Conservation (phyloP, 1,140 invertebrate genomes). For the Andrena cerasifolii region DNA sequence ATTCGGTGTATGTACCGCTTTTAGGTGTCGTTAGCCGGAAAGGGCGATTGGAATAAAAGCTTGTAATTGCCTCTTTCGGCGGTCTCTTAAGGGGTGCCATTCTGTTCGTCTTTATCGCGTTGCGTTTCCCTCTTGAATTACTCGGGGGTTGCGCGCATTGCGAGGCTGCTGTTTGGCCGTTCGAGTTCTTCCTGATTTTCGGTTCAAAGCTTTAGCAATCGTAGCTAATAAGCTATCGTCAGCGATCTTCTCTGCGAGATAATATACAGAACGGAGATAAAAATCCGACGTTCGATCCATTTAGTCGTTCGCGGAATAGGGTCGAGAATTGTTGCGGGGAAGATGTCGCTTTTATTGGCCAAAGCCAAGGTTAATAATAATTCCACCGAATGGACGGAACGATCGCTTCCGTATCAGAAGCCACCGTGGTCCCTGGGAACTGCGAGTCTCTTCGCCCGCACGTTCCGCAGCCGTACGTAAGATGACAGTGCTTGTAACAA, state of each 20-base stretch:
- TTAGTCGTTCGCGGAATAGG: no score
- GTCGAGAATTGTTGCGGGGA: no score
- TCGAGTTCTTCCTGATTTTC: background rate
- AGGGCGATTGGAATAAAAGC: slow-evolving; percentile 36
- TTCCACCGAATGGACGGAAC: background rate
- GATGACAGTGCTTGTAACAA: slow-evolving; percentile 39
- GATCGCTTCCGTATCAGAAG: background rate
- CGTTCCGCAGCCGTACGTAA: slow-evolving; percentile 5
- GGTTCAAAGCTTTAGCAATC: no score
- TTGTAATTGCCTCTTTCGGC: slow-evolving; percentile 30
- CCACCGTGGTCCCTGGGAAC: no score
- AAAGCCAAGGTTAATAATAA: no score
- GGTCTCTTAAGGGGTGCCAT: background rate
- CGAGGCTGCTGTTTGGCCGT: background rate
- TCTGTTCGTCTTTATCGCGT: slow-evolving; percentile 7
- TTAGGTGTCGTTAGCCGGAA: slow-evolving; percentile 39
- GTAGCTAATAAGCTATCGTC: no score
- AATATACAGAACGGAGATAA: no score
- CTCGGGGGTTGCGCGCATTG: background rate
- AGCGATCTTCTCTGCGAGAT: no score
- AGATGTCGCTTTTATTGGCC: no score
- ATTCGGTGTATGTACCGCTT: slow-evolving; percentile 26
- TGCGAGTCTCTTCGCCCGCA: background rate
- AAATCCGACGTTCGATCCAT: no score
- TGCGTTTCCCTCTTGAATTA: background rate